These are phyloP conservation scores for Cladorhizidae sp. DNA, from an alignment of 37 sponge, comb jelly and placozoan genomes.

Conservation along the genomic window DNA sequence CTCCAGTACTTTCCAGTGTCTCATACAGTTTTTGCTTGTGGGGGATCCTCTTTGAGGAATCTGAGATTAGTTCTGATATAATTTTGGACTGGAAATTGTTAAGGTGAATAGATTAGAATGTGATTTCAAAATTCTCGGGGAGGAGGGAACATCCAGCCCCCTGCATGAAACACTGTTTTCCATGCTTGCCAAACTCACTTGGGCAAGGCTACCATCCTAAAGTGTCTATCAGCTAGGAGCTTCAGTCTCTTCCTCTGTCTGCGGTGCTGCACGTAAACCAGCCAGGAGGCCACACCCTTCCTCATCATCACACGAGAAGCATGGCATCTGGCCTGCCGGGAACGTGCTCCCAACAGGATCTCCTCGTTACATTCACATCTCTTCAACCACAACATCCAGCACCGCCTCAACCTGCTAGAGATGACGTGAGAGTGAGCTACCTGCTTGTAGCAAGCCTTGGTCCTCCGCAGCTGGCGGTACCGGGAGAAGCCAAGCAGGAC, in stretches of 20 bases:
- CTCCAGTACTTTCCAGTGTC: too few species aligned
- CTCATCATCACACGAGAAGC: neutral
- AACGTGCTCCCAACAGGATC: conserved; percentile 31
- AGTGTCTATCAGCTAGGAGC: conserved; percentile 37
- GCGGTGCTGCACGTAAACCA: conserved; percentile 6
- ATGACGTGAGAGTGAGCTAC: conserved; percentile 8
- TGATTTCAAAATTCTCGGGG: too few species aligned
- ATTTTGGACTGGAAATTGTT: too few species aligned
- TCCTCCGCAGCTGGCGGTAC: neutral
- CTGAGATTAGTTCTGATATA: too few species aligned
- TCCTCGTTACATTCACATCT: conserved; percentile 67
- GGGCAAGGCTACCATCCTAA: conserved; percentile 41
- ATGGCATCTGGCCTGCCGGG: conserved; percentile 31
- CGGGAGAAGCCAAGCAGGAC: neutral
- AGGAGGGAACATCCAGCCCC: too few species aligned
- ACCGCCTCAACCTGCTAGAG: neutral
- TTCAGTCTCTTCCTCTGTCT: conserved; percentile 26
- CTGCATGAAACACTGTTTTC: too few species aligned
- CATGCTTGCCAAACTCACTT: conserved; percentile 32
- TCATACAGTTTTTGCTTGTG: too few species aligned
- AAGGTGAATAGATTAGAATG: too few species aligned
- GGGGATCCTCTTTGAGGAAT: too few species aligned
- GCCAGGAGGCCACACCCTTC: conserved; percentile 17
- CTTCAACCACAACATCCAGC: conserved; percentile 47
- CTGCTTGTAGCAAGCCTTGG: neutral